Evolutionary conservation across 1,140 invertebrate genomes (phyloP).

Genomic region (Tenebrio molitor): DNA sequence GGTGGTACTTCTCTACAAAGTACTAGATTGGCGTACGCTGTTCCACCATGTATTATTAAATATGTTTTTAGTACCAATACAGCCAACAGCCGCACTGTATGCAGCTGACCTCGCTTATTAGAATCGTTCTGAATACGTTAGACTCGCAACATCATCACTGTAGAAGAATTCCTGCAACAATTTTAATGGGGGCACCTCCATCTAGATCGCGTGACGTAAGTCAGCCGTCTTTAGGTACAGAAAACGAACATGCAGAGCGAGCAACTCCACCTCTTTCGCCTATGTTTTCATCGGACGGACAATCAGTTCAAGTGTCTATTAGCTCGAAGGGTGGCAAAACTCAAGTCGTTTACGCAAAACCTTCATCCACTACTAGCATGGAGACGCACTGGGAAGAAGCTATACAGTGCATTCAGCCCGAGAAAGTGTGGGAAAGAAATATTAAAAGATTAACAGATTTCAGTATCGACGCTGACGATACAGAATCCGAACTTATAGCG

Average conservation of each 20-base stretch:
- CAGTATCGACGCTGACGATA: slow-evolving; percentile 85
- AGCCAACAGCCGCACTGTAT: slow-evolving; percentile 83
- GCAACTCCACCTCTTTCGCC: slow-evolving; percentile 70
- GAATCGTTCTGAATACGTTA: slow-evolving; percentile 94
- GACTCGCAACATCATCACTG: slow-evolving; percentile 92
- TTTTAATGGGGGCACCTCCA: slow-evolving; percentile 77
- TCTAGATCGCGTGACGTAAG: slow-evolving; percentile 83
- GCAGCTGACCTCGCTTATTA: slow-evolving; percentile 85
- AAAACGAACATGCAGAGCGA: slow-evolving; percentile 71
- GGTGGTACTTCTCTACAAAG: slow-evolving; percentile 97
- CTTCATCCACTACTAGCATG: slow-evolving; percentile 71
- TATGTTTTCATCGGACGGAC: slow-evolving; percentile 68
- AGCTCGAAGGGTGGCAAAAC: slow-evolving; percentile 68
- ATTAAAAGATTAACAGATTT: slow-evolving; percentile 64
- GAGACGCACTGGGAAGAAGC: slow-evolving; percentile 80
- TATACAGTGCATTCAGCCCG: slow-evolving; percentile 66
- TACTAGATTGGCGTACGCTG: slow-evolving; percentile 63
- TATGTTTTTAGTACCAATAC: slow-evolving; percentile 86
- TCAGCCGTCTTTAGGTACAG: slow-evolving; percentile 79
- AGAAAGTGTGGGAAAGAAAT: slow-evolving; percentile 64
- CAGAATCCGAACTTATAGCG: slow-evolving; percentile 87
- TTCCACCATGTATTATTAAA: not conserved
- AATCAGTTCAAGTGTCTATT: slow-evolving; percentile 66
- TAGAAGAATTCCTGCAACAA: slow-evolving; percentile 82
- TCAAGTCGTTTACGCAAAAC: slow-evolving; percentile 65